Evolutionary conservation across 92 coral and sea anemone genomes (phyloP).

Genomic region (Anthopleura xanthogrammica): DNA sequence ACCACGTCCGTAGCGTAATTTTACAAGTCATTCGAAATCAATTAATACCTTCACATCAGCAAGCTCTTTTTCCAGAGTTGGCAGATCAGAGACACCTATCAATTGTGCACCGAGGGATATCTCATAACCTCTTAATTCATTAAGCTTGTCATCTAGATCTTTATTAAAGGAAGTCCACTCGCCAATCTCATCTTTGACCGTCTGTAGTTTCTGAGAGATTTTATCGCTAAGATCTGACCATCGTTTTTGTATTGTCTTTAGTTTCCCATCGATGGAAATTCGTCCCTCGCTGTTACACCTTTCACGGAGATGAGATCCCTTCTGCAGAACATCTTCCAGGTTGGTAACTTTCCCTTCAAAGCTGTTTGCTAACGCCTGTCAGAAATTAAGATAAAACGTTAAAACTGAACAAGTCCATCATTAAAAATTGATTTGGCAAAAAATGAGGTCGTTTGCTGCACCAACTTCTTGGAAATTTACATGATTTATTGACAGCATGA

Average conservation of each 20-base stretch:
- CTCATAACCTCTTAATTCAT: conserved; percentile 72
- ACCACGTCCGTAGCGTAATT: too few relatives aligned
- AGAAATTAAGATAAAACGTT: neutral
- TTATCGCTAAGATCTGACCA: conserved; percentile 73
- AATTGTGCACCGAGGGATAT: conserved; percentile 66
- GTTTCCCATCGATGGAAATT: conserved; percentile 57
- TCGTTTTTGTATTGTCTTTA: conserved; percentile 54
- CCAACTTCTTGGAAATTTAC: too few relatives aligned
- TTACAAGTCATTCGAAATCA: too few relatives aligned
- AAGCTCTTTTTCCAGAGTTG: conserved; percentile 66
- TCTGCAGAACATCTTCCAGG: conserved; percentile 56
- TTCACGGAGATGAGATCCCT: conserved; percentile 65
- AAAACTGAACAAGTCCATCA: too few relatives aligned
- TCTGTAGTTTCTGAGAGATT: conserved; percentile 52
- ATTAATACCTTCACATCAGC: conserved; percentile 62
- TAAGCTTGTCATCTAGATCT: conserved; percentile 67
- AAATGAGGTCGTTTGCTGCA: too few relatives aligned
- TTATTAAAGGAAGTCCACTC: conserved; percentile 61
- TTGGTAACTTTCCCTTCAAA: conserved; percentile 80
- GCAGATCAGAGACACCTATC: conserved; percentile 61
- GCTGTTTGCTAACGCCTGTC: conserved; percentile 80
- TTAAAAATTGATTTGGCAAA: too few relatives aligned
- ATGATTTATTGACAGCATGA: too few relatives aligned
- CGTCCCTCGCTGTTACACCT: conserved; percentile 79
- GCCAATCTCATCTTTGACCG: conserved; percentile 58